Evolutionary conservation across 2,888 invertebrate genomes (phyloP), one percentile per base, ranked within the genome.

Genomic region (Myopa testacea): DNA sequence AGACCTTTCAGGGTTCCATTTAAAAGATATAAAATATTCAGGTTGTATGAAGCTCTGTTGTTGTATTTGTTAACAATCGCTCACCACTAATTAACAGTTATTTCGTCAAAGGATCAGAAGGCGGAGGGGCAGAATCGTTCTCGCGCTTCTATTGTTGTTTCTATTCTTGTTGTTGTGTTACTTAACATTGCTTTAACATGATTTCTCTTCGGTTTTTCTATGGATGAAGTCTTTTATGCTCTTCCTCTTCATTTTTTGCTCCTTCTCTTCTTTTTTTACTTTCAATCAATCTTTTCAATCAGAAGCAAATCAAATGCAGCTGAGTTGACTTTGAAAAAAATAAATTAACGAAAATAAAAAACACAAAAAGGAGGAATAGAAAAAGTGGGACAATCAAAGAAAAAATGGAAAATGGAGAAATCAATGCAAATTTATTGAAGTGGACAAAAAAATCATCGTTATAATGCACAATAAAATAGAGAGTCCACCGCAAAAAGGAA

Each of bases 291-390:
- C 37, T 52, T 74, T 58, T 75, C 77, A 80, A 80, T 80, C 77
- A 80, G 68, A 69, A 76, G 77, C 76, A 69, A 72, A 77, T 78
- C 79, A 78, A 79, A 76, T 72, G 78, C 80, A 79, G 78, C 75
- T 65, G 73, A 62, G 60, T 26, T 50, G 14, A 50, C 68, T 26
- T 70, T 65, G 45, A 38, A 76, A 58, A 72, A 67, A 76, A 52
- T 40, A 52, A 72, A 67, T 14, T 37, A 4, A 62, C 50, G 55
- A 77, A 69, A 58, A 78, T 19, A n/a, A 75, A 74, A 78, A 34
- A 6, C 19, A 50, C 19, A 52, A 76, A 75, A 34, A 45, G 19
- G 16, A 58, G 58, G 76, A 52, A 71, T 14, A 50, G 62, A 60
- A 70, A 62, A 75, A 74, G 70, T 52, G 40, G 73, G 71, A 76